Base-by-base conservation (phyloP, 2,113 vertebrate species). In the Pollachius pollachius region DNA sequence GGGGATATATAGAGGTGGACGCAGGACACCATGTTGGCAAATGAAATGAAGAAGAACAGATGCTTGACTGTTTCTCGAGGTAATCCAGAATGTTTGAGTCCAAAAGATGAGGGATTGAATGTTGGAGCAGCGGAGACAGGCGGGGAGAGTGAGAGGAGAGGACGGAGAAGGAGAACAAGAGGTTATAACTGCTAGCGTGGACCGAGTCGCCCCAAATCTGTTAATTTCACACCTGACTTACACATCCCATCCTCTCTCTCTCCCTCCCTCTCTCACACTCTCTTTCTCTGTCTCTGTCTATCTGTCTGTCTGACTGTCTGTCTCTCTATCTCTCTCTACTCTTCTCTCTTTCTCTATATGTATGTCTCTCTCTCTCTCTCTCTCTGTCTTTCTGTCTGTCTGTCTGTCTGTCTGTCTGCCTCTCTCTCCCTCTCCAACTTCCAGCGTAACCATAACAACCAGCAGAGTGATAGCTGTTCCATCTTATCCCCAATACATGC, bases 171-270 rank as follows among this genome's bases (percentile, higher is more conserved):
- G 67, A 82, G 72, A 82, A 82, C 69, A 77, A 66, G 69, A 56
- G 72, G 71, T 78, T 64, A 67, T 54, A 60, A 15, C 25, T 27
- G 15, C 17, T 70, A 74, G 69, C 71, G 72, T 74, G 68, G 77
- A 74, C 67, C 41, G 74, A 79, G 76, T 76, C 78, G 68, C 52
- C 57, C 64, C 54, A 64, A 82, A 76, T 85, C 60, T 78, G 69
- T 76, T 85, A 58, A 85, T 85, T 85, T 85, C 81, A 86, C 84
- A 83, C 81, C 73, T 86, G 30, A 34, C 80, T 80, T 79, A 76
- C 69, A 65, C 59, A 70, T 41, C 37, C 37, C 11, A 7, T 11
- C 37, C 37, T 41, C 37, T 41, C 37, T 41, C 6, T 41, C 37
- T 41, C 37, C 5, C 37, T 41, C 37, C 1, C 37, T 41, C 37